Base-by-base conservation (phyloP, 2,113 vertebrate species). In the Dromiciops gliroides region DNA sequence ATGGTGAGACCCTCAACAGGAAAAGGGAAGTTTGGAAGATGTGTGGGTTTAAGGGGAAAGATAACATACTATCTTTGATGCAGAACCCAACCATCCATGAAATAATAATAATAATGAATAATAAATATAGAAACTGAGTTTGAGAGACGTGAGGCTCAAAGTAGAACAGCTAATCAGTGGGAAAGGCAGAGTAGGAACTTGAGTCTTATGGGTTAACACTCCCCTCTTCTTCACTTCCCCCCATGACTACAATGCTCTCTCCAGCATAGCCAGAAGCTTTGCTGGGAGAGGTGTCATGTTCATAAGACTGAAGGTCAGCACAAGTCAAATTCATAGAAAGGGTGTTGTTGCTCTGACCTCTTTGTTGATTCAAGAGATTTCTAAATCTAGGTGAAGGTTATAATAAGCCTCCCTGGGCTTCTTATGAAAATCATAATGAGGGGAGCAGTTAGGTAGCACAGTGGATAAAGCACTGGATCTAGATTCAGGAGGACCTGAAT, bases 301-400 rank as follows among this genome's bases (percentile, higher is more conserved):
- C 67, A 44, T 83, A 83, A 83, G 67, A 44, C 16, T 83, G 67
- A 44, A 19, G 19, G 67, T 83, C n/a, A 83, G n/a, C 19, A 44
- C 37, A 83, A 83, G 67, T 83, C 37, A 83, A 83, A 83, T n/a
- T 83, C n/a, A 83, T 44, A n/a, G n/a, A 44, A 6, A 83, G 14
- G 14, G 16, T 83, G n/a, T 60, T 11, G 92, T 96, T 96, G 37
- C 50, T 51, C 52, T n/a, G 28, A 37, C 11, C 91, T 97, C 94
- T 95, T 90, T 90, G 60, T 52, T 75, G n/a, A 83, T 83, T 83
- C 37, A 44, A 83, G 16, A 83, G 16, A 2, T 48, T 94, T 97
- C 94, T 94, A 95, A 95, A 97, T 94, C 22, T 50, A 92, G 83
- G 60, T 93, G 48, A 91, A 96, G 56, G 51, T 91, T 94, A 93